Conservation (phyloP, 2,113 vertebrate genomes). For the Sclerurus mexicanus region DNA sequence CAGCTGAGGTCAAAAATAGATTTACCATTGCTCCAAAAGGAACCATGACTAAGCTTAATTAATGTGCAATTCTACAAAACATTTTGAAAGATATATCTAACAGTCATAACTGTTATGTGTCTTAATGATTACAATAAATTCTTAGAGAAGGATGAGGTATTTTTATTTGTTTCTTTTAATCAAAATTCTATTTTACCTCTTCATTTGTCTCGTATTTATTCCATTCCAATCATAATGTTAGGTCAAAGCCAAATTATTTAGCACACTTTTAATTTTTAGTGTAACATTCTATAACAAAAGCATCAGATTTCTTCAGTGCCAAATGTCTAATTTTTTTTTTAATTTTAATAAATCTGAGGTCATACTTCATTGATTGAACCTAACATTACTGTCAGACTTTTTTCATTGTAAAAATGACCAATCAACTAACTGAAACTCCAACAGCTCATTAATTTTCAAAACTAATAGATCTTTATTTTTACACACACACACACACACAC, state of each 20-base stretch:
- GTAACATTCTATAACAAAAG: not conserved
- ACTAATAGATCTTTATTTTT: not conserved
- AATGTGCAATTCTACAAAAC: not conserved
- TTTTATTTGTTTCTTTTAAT: not conserved
- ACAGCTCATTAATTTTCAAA: not conserved
- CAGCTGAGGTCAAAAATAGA: not conserved
- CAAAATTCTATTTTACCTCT: not conserved
- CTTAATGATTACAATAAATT: not conserved
- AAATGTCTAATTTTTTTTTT: not conserved
- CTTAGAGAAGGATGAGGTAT: not conserved
- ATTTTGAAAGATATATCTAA: not conserved
- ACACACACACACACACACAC: not conserved
- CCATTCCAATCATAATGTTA: not conserved
- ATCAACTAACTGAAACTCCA: not conserved
- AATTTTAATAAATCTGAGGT: not conserved
- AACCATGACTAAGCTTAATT: constrained; percentile 14
- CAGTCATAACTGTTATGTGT: not conserved
- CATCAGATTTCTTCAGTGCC: not conserved
- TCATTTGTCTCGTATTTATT: not conserved
- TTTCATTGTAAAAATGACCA: not conserved
- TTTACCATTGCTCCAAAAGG: constrained; percentile 5
- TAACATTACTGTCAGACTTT: not conserved
- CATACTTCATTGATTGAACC: not conserved
- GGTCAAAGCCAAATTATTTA: not conserved
- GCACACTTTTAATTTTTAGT: not conserved